Percentiles rank a stretch among this genome's conserved stretches.
Conservation (phyloP, 2,113 vertebrate species). For the Isichthys henryi region DNA sequence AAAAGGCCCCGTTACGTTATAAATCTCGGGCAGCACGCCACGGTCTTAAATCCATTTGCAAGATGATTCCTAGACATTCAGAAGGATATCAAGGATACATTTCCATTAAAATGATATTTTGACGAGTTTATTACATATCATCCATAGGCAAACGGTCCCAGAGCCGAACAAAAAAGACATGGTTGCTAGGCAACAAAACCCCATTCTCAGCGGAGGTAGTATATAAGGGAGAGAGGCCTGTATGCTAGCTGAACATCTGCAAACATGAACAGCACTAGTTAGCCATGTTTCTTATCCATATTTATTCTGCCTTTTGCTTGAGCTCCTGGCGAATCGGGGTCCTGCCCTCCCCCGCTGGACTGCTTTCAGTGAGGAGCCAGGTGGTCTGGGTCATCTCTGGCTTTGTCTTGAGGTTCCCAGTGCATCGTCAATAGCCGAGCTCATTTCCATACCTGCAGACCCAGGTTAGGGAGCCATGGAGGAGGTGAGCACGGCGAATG, state of each 20-base stretch:
- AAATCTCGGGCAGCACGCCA: not conserved
- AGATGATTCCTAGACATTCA: not conserved
- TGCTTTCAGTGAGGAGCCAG: not conserved
- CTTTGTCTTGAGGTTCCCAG: not conserved
- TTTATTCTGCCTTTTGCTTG: not conserved
- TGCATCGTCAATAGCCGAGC: not conserved
- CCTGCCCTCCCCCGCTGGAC: not conserved
- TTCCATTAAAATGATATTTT: not conserved
- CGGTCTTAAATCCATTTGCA: not conserved
- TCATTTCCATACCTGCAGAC: not conserved
- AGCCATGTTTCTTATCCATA: not conserved
- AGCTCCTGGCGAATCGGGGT: not conserved
- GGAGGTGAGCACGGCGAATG: not conserved
- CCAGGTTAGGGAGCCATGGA: not conserved
- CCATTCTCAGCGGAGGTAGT: not conserved
- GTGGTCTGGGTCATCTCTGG: not conserved
- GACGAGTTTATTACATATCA: not conserved
- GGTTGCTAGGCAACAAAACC: not conserved
- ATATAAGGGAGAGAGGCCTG: not conserved
- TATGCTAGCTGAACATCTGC: not conserved
- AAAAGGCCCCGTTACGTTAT: not conserved
- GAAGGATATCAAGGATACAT: not conserved
- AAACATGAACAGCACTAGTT: not conserved
- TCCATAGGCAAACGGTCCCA: not conserved
- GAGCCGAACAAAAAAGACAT: not conserved